Evolutionary conservation across 1,140 invertebrate genomes (phyloP), one percentile per base, ranked within the genome.

Genomic region (Ceratosolen solmsi): DNA sequence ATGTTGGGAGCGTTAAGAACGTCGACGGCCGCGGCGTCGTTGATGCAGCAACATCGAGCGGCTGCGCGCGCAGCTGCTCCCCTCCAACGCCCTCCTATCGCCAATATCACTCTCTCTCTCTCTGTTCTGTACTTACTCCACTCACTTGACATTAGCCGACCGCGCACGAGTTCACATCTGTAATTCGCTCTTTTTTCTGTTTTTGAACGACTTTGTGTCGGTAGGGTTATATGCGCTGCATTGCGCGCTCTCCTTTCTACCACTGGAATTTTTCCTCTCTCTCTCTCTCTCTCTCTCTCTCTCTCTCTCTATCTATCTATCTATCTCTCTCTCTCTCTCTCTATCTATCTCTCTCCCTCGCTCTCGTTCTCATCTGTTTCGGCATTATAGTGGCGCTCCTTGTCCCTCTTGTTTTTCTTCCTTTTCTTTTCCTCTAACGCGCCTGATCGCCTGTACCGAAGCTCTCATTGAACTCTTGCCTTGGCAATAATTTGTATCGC

Each of bases 21-120:
- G 68, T 22, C 46, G 25, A 30, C 51, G 56, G 17, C 25, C 38
- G 30, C 27, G 54, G n/a, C 56, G 56, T 38, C 15, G 54, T 27
- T 54, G 71, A 71, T 86, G 86, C 87, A 88, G 84, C 84, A 83
- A 86, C 86, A 91, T 91, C 86, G 89, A 91, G 80, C 89, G 87
- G 80, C 72, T 91, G 90, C 89, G 89, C 89, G 88, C 90, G 90
- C 89, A 90, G 51, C 20, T 22, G 5, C 71, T 76, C 27, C 49
- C 46, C 60, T 79, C 20, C 51, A 54, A 2, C 51, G 13, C 51
- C 20, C 51, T 5, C 20, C 51, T 22, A 22, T 54, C 51, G 9
- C 51, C n/a, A n/a, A 13, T 46, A 46, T 13, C 51, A 11, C 9
- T 22, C 51, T 22, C 9, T 54, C 51, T 82, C 56, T 80, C 75